Evolutionary conservation across 2,113 vertebrate species (phyloP).

Genomic region (Dipodomys spectabilis): DNA sequence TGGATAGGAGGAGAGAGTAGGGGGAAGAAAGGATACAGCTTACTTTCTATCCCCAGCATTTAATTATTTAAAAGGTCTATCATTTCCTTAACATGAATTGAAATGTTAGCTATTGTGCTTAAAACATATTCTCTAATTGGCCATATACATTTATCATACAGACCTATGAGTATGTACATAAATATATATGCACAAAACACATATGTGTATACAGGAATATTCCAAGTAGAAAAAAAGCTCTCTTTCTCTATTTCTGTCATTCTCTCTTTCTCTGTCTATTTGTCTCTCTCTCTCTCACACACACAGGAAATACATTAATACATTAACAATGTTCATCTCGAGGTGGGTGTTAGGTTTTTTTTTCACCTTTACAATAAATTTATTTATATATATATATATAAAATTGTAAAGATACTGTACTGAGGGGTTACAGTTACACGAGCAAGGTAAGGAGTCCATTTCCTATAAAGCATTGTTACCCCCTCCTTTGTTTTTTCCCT

Average conservation of each 20-base stretch:
- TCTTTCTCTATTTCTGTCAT: too few relatives aligned
- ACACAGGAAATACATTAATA: not conserved
- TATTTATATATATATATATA: too few relatives aligned
- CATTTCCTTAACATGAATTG: not conserved
- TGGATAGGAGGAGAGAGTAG: not conserved
- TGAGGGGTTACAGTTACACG: too few relatives aligned
- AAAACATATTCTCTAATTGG: slow-evolving; percentile 4
- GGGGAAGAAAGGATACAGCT: not conserved
- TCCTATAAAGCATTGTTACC: too few relatives aligned
- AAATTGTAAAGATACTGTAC: too few relatives aligned
- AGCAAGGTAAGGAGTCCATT: too few relatives aligned
- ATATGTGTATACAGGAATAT: not conserved
- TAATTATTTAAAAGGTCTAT: not conserved
- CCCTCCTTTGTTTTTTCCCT: too few relatives aligned
- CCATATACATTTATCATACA: not conserved
- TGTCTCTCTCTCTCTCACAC: not conserved
- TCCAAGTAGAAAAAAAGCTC: not conserved
- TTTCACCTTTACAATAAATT: too few relatives aligned
- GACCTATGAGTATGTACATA: not conserved
- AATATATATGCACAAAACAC: not conserved
- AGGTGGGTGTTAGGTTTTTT: too few relatives aligned
- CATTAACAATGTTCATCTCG: not conserved
- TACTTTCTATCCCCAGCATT: not conserved
- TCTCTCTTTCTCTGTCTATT: not conserved
- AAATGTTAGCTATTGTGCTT: not conserved